Evolutionary conservation across 2,113 vertebrate genomes (phyloP), one percentile per base, ranked within the genome.

Genomic region (Spheniscus mendiculus): DNA sequence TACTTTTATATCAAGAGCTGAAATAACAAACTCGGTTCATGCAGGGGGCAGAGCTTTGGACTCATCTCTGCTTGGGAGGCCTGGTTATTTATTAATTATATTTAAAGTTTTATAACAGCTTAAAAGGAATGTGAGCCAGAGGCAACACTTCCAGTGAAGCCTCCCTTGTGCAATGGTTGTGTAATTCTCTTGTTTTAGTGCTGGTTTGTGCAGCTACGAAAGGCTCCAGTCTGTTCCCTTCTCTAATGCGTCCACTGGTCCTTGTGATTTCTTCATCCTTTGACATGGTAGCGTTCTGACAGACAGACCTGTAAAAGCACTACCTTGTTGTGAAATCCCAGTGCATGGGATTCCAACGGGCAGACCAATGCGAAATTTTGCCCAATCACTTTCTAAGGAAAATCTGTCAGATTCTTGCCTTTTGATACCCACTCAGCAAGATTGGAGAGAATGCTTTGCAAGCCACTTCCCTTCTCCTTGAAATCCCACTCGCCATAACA

Each of bases 71-170:
- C 88, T 96, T 76, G 81, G 97, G 71, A 97, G 73, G 56, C 61
- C 88, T 96, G 69, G 95, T 98, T 97, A 98, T 97, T 98, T 98
- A 97, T 98, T 97, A 97, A 97, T 97, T 96, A 96, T 97, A 96
- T 95, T 98, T 97, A 97, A 98, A 97, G 69, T 97, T 97, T 98
- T 96, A 97, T 98, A 96, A 93, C 92, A 90, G 90, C 95, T 96
- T 96, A 90, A 96, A 96, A 94, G 81, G 92, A 97, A 95, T 95
- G 94, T 26, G 34, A 96, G 93, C 88, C 91, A 93, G 94, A 96
- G 97, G 81, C 87, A 96, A 93, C 67, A 70, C 91, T 96, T 93
- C 58, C 52, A 94, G 89, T 88, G 94, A 89, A 93, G 83, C 80
- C 72, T 97, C 79, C 91, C 92, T 94, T 95, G 95, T 92, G 95